A percentile compares a stretch with the other conserved stretches of the same genome.
Conservation (phyloP, 2,888 invertebrate genomes). For the Asteroscopus sphinx region DNA sequence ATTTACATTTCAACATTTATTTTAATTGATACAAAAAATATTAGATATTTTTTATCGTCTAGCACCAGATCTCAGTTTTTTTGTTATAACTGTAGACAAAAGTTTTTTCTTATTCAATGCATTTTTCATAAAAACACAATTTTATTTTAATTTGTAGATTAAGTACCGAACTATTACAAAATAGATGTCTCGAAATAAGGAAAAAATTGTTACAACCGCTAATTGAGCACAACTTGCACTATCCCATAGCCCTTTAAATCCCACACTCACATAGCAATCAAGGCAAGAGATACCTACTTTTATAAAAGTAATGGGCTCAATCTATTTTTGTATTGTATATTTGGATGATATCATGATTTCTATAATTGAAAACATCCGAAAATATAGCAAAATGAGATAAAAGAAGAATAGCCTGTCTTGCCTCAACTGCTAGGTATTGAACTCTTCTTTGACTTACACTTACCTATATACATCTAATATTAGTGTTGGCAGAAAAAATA, state of each 20-base stretch:
- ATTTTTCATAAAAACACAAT: conserved; percentile 7
- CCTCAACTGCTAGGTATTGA: conserved; percentile 82
- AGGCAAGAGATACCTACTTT: conserved; percentile 76
- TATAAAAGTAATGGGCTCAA: conserved; percentile 13
- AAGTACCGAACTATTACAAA: neutral
- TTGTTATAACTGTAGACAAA: conserved; percentile 52
- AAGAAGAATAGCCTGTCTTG: conserved; percentile 64
- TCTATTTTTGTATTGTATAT: too few relatives aligned
- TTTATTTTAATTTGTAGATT: neutral
- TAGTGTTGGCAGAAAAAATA: conserved; percentile 47
- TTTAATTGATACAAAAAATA: conserved; percentile 63
- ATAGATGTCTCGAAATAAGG: conserved; percentile 33
- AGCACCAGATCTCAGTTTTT: conserved; percentile 72
- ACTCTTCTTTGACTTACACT: conserved; percentile 61
- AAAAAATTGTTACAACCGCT: conserved; percentile 61
- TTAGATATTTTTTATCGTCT: conserved; percentile 64
- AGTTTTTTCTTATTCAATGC: neutral
- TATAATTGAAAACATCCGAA: too few relatives aligned
- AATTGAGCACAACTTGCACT: conserved; percentile 77
- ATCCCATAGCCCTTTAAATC: conserved; percentile 67
- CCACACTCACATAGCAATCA: conserved; percentile 81
- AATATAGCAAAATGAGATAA: too few relatives aligned
- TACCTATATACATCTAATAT: conserved; percentile 64
- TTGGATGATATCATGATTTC: neutral
- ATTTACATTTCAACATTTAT: conserved; percentile 64